Conservation (phyloP, 2,113 vertebrate genomes). For the Phodopus roborovskii region DNA sequence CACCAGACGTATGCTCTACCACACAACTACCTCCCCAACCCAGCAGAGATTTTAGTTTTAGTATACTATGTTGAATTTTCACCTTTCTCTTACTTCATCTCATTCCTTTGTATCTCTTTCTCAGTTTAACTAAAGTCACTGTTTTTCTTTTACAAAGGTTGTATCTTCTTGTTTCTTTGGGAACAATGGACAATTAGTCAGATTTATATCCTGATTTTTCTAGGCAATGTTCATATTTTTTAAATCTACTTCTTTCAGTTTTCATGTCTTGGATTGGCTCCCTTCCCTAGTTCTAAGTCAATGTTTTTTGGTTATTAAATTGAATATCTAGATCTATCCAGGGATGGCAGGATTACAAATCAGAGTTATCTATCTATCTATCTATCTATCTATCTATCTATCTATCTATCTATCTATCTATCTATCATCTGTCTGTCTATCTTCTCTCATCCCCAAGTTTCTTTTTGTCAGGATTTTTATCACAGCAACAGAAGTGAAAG, state of each 20-base stretch:
- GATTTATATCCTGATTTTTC: not conserved
- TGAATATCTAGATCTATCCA: slow-evolving; percentile 17
- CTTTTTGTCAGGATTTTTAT: not conserved
- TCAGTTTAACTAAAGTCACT: not conserved
- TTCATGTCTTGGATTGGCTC: not conserved
- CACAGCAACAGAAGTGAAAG: not conserved
- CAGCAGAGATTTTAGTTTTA: not conserved
- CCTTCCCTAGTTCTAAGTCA: not conserved
- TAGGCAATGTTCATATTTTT: not conserved
- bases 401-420: not conserved
- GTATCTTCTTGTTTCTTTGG: not conserved
- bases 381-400: not conserved
- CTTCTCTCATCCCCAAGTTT: not conserved
- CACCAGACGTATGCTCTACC: not conserved
- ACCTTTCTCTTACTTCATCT: not conserved
- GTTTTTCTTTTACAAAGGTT: slow-evolving; percentile 9
- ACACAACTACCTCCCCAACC: not conserved
- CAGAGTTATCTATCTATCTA: not conserved
- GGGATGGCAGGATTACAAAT: not conserved
- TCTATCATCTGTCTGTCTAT: not conserved
- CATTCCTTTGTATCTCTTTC: not conserved
- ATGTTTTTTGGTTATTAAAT: not conserved
- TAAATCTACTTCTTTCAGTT: not conserved
- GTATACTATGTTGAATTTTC: not conserved
- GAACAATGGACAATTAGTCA: not conserved